phyloP scores from a whole-genome alignment of 92 coral and sea anemone genomes.

The Paramuricea clavata region DNA sequence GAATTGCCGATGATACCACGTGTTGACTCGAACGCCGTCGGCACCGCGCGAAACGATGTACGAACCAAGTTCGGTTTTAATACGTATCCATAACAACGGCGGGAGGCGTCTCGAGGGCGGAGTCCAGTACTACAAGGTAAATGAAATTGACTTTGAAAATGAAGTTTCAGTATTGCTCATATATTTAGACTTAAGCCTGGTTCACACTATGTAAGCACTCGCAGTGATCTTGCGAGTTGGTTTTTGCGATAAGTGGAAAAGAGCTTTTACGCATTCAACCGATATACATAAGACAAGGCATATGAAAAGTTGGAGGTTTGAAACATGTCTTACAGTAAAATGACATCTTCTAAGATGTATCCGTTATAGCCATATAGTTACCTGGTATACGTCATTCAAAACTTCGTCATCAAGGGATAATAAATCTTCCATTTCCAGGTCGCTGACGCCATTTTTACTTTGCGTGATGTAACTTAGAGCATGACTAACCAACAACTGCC shows the following conservation, averaged over 20 bases:
- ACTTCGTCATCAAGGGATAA: conserved; percentile 88
- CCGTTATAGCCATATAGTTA: no score
- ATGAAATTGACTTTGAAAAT: background rate
- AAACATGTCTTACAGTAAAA: no score
- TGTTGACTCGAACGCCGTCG: conserved; percentile 78
- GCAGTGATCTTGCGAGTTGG: no score
- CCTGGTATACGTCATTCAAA: conserved; percentile 78
- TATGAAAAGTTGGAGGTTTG: no score
- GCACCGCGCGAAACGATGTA: conserved; percentile 75
- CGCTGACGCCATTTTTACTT: conserved; percentile 80
- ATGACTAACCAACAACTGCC: conserved; percentile 68
- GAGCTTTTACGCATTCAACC: no score
- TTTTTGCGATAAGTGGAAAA: no score
- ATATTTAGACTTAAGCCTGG: no score
- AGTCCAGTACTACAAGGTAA: conserved; percentile 57
- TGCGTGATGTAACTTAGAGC: conserved; percentile 79
- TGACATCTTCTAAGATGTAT: no score
- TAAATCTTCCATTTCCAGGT: conserved; percentile 84
- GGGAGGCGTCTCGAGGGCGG: conserved; percentile 88
- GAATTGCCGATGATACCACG: conserved; percentile 88
- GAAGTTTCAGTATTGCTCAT: no score
- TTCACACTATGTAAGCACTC: no score
- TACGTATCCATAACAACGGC: conserved; percentile 76
- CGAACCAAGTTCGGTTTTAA: conserved; percentile 77
- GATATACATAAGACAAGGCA: no score